phyloP scores from a whole-genome alignment of 2,888 invertebrate species.

The Drosophila basisetae region DNA sequence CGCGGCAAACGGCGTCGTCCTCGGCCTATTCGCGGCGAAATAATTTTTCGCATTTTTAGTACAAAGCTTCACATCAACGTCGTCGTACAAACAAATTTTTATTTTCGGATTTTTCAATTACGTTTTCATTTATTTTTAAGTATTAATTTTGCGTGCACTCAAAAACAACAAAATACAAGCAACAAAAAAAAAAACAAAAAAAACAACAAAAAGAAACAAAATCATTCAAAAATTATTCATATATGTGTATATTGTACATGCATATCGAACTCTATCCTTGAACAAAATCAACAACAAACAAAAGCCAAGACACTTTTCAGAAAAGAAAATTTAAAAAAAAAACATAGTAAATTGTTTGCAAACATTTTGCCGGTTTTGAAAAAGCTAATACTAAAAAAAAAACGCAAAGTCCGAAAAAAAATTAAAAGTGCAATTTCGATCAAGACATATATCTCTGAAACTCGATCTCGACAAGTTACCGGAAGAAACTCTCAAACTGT shows the following conservation, averaged over 20 bases:
- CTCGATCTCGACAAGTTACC: slow-evolving; percentile 54
- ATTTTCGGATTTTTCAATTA: slow-evolving; percentile 84
- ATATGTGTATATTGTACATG: slow-evolving; percentile 53
- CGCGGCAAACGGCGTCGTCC: slow-evolving; percentile 72
- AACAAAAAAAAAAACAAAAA: slow-evolving; percentile 44
- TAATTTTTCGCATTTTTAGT: slow-evolving; percentile 84
- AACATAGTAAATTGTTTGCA: slow-evolving; percentile 18
- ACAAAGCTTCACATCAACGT: slow-evolving; percentile 85
- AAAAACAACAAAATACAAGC: slow-evolving; percentile 66
- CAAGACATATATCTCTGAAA: slow-evolving; percentile 38
- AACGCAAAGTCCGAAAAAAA: slow-evolving; percentile 35
- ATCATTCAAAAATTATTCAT: slow-evolving; percentile 57
- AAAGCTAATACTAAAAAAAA: slow-evolving; percentile 23
- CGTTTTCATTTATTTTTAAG: slow-evolving; percentile 84
- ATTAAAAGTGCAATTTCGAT: slow-evolving; percentile 60
- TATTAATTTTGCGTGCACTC: slow-evolving; percentile 81
- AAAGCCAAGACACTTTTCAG: slow-evolving; percentile 42
- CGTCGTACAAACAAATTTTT: slow-evolving; percentile 84
- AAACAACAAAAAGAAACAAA: slow-evolving; percentile 49
- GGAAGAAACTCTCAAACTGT: slow-evolving; percentile 49
- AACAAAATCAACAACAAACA: slow-evolving; percentile 55
- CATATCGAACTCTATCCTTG: slow-evolving; percentile 50
- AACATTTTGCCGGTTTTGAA: slow-evolving; percentile 49
- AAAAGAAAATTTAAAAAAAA: slow-evolving; percentile 25
- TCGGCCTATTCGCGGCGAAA: slow-evolving; percentile 82